These are phyloP conservation scores for Lateolabrax maculatus DNA, from an alignment of 2,797 vertebrate species.

Conservation along the genomic window DNA sequence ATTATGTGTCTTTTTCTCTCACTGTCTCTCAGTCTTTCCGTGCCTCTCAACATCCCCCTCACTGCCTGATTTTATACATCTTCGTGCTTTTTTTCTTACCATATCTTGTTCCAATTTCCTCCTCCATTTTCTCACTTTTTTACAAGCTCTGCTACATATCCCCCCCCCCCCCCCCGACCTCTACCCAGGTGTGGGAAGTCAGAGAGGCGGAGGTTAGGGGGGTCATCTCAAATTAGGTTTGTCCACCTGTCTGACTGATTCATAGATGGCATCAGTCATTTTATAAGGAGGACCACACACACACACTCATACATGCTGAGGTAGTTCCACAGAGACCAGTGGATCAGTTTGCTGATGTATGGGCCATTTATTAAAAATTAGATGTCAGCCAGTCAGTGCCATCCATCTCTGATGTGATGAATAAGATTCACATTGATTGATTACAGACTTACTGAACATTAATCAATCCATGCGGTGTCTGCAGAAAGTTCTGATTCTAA, in stretches of 20 bases:
- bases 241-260: constrained; percentile 66
- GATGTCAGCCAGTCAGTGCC: constrained; percentile 42
- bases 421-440: constrained; percentile 40
- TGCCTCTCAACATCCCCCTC: constrained; percentile 18
- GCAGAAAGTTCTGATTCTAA: neutral
- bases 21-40: constrained; percentile 20
- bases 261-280: constrained; percentile 50
- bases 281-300: constrained; percentile 43
- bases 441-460: constrained; percentile 22
- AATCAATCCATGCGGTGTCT: constrained; percentile 18
- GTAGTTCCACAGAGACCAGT: constrained; percentile 23
- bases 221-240: constrained; percentile 47
- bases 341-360: constrained; percentile 46
- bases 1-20: constrained; percentile 48
- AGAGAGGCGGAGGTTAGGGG: constrained; percentile 33
- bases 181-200: constrained; percentile 43
- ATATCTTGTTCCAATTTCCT: neutral
- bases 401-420: constrained; percentile 40
- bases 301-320: constrained; percentile 10
- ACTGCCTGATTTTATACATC: constrained; percentile 6
- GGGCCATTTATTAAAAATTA: constrained; percentile 52
- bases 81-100: neutral
- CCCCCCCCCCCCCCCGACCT: constrained; percentile 19
- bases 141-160: neutral
- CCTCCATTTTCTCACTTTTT: neutral